These are phyloP conservation scores for Tetramorium bicarinatum DNA, from an alignment of 2,888 invertebrate genomes.

Conservation along the genomic window DNA sequence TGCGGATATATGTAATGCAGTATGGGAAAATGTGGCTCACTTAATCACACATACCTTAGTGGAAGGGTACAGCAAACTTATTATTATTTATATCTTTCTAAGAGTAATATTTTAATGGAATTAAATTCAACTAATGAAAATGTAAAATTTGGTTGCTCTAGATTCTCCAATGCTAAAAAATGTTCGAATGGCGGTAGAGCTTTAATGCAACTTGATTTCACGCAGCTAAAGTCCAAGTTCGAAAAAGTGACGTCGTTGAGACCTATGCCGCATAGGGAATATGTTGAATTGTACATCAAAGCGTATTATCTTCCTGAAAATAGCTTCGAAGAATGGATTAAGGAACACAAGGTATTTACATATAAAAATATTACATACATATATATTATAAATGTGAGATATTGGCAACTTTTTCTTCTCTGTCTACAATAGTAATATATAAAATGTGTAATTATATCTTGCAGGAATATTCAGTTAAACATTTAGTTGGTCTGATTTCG, in stretches of 20 bases:
- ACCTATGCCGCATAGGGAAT: slow-evolving; percentile 95
- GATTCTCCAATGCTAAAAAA: slow-evolving; percentile 95
- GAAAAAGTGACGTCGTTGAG: slow-evolving; percentile 94
- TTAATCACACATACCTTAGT: slow-evolving; percentile 95
- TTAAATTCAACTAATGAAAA: not conserved
- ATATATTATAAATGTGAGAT: not conserved
- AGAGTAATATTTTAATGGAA: slow-evolving; percentile 6
- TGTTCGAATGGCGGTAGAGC: slow-evolving; percentile 99
- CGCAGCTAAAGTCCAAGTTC: slow-evolving; percentile 96
- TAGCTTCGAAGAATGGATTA: slow-evolving; percentile 95
- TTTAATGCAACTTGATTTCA: slow-evolving; percentile 98
- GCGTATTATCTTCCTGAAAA: slow-evolving; percentile 97
- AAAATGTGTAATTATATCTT: slow-evolving; percentile 41
- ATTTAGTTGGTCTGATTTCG: slow-evolving; percentile 93
- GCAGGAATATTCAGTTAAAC: slow-evolving; percentile 96
- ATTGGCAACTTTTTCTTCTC: slow-evolving; percentile 7
- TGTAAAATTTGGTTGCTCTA: slow-evolving; percentile 79
- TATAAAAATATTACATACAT: not conserved
- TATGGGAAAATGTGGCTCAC: slow-evolving; percentile 96
- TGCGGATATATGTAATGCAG: slow-evolving; percentile 89
- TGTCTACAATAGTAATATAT: not conserved
- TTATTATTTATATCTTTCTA: not conserved
- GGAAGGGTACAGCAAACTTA: slow-evolving; percentile 91
- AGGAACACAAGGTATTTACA: slow-evolving; percentile 90
- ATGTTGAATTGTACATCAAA: slow-evolving; percentile 98